phyloP scores from a whole-genome alignment of 2,113 vertebrate species.

The Vimba vimba region DNA sequence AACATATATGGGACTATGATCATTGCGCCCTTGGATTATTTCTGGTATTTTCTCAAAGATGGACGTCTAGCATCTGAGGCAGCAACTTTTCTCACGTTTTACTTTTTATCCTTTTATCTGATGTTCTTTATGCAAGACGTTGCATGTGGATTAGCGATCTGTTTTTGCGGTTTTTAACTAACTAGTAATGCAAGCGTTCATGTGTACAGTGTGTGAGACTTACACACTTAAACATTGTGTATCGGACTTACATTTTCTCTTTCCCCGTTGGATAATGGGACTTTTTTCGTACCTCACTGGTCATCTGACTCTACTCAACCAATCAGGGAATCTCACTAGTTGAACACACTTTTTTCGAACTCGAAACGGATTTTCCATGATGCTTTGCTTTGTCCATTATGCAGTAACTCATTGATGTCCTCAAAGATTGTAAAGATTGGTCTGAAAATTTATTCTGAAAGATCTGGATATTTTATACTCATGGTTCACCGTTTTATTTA shows the following conservation, averaged over 20 bases:
- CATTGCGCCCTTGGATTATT: slow-evolving; percentile 75
- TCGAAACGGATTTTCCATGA: slow-evolving; percentile 64
- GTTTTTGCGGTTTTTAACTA: slow-evolving; percentile 61
- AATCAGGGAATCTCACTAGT: slow-evolving; percentile 83
- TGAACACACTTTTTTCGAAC: slow-evolving; percentile 69
- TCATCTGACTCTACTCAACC: slow-evolving; percentile 82
- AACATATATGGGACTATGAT: slow-evolving; percentile 72
- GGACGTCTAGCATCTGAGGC: slow-evolving; percentile 68
- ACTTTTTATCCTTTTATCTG: slow-evolving; percentile 56
- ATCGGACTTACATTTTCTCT: slow-evolving; percentile 65
- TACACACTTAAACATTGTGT: slow-evolving; percentile 61
- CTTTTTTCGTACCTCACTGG: slow-evolving; percentile 78
- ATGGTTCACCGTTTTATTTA: slow-evolving; percentile 72
- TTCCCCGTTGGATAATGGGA: slow-evolving; percentile 67
- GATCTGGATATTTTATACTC: slow-evolving; percentile 71
- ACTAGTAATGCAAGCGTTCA: slow-evolving; percentile 64
- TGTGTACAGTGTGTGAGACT: slow-evolving; percentile 66
- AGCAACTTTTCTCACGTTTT: slow-evolving; percentile 67
- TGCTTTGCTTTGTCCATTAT: slow-evolving; percentile 64
- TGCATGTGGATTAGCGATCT: slow-evolving; percentile 70
- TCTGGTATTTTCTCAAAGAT: slow-evolving; percentile 67
- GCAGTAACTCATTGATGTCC: slow-evolving; percentile 44
- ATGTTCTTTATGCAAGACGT: slow-evolving; percentile 67
- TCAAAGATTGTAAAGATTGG: slow-evolving; percentile 36
- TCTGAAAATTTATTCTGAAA: slow-evolving; percentile 65